Percentiles rank a stretch among this genome's conserved stretches.
Conservation (phyloP, 2,888 invertebrate species). For the Athripsodes cinereus region DNA sequence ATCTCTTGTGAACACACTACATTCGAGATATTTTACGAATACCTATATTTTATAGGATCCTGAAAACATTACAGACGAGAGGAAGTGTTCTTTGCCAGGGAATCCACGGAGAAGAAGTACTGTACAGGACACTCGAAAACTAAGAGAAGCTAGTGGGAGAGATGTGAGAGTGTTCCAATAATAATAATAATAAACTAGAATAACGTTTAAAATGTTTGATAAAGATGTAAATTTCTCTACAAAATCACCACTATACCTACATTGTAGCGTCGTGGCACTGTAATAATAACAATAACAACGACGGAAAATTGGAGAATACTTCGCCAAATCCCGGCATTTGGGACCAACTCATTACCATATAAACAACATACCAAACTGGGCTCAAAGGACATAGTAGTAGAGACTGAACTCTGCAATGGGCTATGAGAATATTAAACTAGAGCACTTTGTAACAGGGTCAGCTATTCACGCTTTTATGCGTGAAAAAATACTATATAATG, state of each 20-base stretch:
- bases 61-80: too few species aligned
- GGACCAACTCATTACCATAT: slow-evolving; percentile 25
- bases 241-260: slow-evolving; percentile 14
- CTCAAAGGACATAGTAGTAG: slow-evolving; percentile 2
- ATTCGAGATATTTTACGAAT: too few species aligned
- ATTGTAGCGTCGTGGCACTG: background rate
- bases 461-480: background rate
- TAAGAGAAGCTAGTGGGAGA: too few species aligned
- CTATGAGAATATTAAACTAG: background rate
- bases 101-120: too few species aligned
- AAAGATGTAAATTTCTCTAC: slow-evolving; percentile 10
- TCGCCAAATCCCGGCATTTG: slow-evolving; percentile 22
- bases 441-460: background rate
- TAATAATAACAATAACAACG: slow-evolving; percentile 16
- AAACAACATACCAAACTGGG: slow-evolving; percentile 21
- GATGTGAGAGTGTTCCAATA: too few species aligned
- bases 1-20: too few species aligned
- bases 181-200: too few species aligned
- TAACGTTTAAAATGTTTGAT: background rate
- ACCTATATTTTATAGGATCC: too few species aligned
- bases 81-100: too few species aligned
- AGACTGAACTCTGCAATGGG: background rate
- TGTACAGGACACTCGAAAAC: too few species aligned
- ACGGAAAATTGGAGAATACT: slow-evolving; percentile 12
- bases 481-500: too few species aligned